A percentile compares a stretch with the other conserved stretches of the same genome.
Conservation (phyloP, 2,797 vertebrate species). For the Sternarchorhynchus goeldii region DNA sequence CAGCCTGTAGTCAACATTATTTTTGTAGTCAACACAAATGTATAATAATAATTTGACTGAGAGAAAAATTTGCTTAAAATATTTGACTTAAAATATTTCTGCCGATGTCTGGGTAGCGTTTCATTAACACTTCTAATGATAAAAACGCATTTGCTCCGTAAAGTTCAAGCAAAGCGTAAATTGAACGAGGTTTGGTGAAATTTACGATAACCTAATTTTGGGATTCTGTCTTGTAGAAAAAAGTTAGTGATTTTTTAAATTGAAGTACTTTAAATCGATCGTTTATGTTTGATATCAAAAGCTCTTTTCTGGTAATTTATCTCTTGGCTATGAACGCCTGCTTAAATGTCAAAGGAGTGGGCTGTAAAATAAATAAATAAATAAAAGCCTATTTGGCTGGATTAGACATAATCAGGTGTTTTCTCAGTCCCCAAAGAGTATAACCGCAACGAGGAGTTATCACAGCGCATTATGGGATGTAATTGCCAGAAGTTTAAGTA, state of each 20-base stretch:
- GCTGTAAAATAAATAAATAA: conserved; percentile 5
- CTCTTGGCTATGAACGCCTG: background rate
- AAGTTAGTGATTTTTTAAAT: background rate
- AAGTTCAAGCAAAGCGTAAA: conserved; percentile 12
- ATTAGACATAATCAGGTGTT: conserved; percentile 25
- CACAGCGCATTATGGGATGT: conserved; percentile 71
- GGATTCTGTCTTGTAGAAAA: background rate
- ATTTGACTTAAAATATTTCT: no score
- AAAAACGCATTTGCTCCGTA: conserved; percentile 23
- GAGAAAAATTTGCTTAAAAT: no score
- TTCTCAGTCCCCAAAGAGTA: conserved; percentile 51
- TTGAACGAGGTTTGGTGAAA: conserved; percentile 7
- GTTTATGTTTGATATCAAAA: no score
- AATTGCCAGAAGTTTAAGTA: conserved; percentile 80
- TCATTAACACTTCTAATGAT: background rate
- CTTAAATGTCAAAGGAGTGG: conserved; percentile 3
- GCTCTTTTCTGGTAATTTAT: no score
- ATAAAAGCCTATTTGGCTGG: conserved; percentile 16
- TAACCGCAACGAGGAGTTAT: background rate
- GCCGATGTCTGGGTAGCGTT: no score
- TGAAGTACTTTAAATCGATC: no score
- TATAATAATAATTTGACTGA: no score
- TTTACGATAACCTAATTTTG: background rate
- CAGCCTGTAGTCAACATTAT: no score
- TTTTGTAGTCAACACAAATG: no score